Percentiles rank a stretch among this genome's conserved stretches.
Conservation (phyloP, 1,140 invertebrate genomes). For the Trinorchestia longiramus region DNA sequence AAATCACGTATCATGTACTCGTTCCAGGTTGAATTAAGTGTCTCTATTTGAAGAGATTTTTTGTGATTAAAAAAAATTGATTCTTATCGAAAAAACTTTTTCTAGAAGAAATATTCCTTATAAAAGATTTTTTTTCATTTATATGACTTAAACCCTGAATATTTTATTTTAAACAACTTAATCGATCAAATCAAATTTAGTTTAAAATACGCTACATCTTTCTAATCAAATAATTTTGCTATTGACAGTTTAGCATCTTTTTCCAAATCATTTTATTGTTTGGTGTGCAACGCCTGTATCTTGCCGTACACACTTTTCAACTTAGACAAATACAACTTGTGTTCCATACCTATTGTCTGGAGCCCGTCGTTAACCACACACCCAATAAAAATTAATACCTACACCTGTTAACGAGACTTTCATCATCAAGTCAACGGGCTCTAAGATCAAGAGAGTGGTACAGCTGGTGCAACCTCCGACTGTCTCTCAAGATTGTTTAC, state of each 20-base stretch:
- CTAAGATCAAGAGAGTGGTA: neutral
- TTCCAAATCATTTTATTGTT: neutral
- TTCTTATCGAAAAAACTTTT: no score
- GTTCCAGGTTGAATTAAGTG: no score
- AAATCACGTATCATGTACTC: no score
- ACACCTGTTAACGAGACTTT: neutral
- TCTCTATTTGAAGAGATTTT: no score
- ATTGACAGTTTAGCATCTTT: neutral
- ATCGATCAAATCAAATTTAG: no score
- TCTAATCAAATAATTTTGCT: neutral
- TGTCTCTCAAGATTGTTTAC: constrained; percentile 19
- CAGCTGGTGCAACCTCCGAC: neutral
- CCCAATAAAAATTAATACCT: neutral
- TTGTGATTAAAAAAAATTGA: no score
- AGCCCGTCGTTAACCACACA: neutral
- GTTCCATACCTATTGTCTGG: neutral
- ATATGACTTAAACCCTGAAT: no score
- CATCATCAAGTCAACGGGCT: neutral
- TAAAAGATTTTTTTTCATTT: no score
- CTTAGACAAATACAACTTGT: neutral
- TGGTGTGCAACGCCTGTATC: neutral
- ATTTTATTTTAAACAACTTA: no score
- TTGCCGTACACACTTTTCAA: neutral
- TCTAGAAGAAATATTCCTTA: no score
- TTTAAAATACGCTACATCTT: no score